phyloP scores from a whole-genome alignment of 2,888 invertebrate species.

The Gortyna flavago region DNA sequence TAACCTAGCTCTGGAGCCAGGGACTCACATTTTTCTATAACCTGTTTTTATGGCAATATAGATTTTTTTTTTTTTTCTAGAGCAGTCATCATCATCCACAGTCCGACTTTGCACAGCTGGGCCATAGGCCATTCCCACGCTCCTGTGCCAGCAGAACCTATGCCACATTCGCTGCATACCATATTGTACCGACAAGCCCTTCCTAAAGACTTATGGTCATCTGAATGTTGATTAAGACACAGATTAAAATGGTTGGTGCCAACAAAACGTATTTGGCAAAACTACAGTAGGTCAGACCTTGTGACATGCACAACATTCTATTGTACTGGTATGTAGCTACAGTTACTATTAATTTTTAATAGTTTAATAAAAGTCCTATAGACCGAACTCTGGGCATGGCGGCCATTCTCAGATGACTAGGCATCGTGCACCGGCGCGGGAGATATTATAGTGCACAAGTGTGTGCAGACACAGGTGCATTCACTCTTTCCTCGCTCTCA shows the following conservation, averaged over 20 bases:
- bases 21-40: background rate
- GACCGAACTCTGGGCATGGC: too few species aligned
- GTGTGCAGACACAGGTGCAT: too few species aligned
- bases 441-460: too few species aligned
- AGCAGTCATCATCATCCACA: background rate
- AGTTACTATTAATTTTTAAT: background rate
- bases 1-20: background rate
- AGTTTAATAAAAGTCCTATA: too few species aligned
- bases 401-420: too few species aligned
- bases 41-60: background rate
- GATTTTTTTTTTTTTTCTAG: background rate
- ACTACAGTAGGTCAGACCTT: constrained; percentile 24
- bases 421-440: too few species aligned
- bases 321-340: background rate
- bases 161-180: background rate
- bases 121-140: background rate
- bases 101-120: background rate
- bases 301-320: constrained; percentile 29
- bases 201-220: background rate
- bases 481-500: too few species aligned
- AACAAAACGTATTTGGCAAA: constrained; percentile 50
- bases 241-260: constrained; percentile 34
- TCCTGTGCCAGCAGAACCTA: background rate
- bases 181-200: background rate
- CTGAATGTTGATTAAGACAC: constrained; percentile 36